These are phyloP conservation scores for Lingula anatina DNA, from an alignment of 2,888 invertebrate genomes.

Conservation along the genomic window DNA sequence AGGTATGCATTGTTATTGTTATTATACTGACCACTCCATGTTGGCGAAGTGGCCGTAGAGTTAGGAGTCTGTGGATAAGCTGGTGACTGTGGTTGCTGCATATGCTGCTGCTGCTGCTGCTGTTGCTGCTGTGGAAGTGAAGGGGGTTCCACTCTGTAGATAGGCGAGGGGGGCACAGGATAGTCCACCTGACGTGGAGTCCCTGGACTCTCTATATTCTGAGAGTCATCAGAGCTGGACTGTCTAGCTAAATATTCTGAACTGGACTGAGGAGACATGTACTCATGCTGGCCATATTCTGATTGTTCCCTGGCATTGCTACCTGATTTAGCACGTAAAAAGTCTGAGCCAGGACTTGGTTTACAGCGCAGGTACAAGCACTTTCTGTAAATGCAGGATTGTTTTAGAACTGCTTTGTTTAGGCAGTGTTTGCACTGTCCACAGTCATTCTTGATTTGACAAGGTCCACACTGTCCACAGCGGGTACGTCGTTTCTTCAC, in stretches of 20 bases:
- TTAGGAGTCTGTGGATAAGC: too few relatives aligned
- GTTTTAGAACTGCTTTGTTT: constrained; percentile 35
- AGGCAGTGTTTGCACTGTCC: constrained; percentile 39
- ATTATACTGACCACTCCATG: too few relatives aligned
- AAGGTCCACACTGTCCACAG: constrained; percentile 41
- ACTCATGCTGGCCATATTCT: not conserved
- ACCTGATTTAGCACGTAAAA: too few relatives aligned
- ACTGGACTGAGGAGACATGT: not conserved
- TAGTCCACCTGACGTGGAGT: not conserved
- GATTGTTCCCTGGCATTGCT: too few relatives aligned
- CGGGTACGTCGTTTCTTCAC: constrained; percentile 24
- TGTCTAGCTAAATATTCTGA: not conserved
- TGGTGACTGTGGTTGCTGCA: not conserved
- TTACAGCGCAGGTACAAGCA: constrained; percentile 36
- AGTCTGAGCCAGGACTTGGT: too few relatives aligned
- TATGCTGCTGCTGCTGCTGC: not conserved
- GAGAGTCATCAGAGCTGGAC: not conserved
- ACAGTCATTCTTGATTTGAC: constrained; percentile 41
- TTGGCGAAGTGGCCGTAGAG: too few relatives aligned
- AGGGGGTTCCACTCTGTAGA: not conserved
- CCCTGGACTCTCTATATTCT: not conserved
- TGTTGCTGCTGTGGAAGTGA: not conserved
- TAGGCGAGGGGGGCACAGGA: too few relatives aligned
- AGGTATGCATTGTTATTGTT: too few relatives aligned
- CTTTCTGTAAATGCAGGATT: constrained; percentile 39